Evolutionary conservation across 2,888 invertebrate species (phyloP).

Genomic region (Electrophaes corylata): DNA sequence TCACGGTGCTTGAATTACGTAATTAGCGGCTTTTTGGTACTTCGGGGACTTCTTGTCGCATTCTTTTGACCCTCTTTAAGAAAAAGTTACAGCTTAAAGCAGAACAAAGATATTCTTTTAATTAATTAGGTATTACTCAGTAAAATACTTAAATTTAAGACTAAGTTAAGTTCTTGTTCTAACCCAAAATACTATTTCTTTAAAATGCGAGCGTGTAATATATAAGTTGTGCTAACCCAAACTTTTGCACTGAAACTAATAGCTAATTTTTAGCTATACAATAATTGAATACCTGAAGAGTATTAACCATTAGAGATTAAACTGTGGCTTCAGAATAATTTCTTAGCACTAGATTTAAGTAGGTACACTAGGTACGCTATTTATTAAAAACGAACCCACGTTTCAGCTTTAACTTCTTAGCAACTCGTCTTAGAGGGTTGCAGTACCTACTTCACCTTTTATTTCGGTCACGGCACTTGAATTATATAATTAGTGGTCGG

Average conservation of each 20-base stretch:
- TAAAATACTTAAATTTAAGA: no score
- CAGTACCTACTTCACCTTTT: conserved; percentile 37
- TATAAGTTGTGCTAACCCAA: no score
- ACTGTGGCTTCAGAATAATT: no score
- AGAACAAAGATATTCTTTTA: neutral
- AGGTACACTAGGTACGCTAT: no score
- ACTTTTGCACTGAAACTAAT: no score
- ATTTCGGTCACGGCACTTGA: conserved; percentile 77
- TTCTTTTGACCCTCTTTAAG: conserved; percentile 28
- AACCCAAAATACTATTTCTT: no score
- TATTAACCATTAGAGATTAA: no score
- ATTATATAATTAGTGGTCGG: conserved; percentile 77
- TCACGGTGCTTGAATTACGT: conserved; percentile 79
- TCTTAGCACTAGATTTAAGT: no score
- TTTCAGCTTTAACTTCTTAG: neutral
- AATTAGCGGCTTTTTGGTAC: conserved; percentile 77
- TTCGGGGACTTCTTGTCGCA: conserved; percentile 62
- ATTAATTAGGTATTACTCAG: neutral
- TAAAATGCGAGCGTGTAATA: no score
- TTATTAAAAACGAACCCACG: neutral
- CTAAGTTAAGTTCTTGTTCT: no score
- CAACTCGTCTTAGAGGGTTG: neutral
- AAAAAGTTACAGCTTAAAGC: neutral
- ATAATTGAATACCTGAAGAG: no score
- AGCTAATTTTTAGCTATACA: no score